phyloP scores from a whole-genome alignment of 23 tunicate species.

The Phallusia fumigata region DNA sequence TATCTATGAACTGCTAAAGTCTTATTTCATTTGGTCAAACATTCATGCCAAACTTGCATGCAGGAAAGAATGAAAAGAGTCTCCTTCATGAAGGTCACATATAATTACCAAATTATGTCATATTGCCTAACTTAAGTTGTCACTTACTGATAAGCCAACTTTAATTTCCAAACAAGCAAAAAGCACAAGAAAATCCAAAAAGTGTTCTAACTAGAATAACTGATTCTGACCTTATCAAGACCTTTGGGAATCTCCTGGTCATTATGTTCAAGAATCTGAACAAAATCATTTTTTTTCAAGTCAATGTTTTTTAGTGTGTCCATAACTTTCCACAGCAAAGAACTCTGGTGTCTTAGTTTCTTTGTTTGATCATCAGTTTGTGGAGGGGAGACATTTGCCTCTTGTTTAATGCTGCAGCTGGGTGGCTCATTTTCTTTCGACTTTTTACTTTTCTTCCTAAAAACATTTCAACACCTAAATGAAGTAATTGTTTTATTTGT shows the following conservation, averaged over 20 bases:
- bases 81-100: too few relatives aligned
- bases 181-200: too few relatives aligned
- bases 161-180: too few relatives aligned
- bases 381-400: neutral
- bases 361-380: constrained; percentile 29
- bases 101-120: too few relatives aligned
- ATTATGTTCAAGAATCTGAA: constrained; percentile 51
- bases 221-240: constrained; percentile 39
- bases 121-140: too few relatives aligned
- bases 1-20: too few relatives aligned
- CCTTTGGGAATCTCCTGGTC: constrained; percentile 61
- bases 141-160: too few relatives aligned
- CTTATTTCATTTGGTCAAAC: too few relatives aligned
- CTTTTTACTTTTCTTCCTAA: constrained; percentile 2
- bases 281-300: constrained; percentile 38
- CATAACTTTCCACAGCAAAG: constrained; percentile 68
- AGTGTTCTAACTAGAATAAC: neutral
- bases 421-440: constrained; percentile 13
- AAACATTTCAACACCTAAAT: neutral
- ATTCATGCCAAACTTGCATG: too few relatives aligned
- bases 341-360: constrained; percentile 48
- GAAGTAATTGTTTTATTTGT: neutral
- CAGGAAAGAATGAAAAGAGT: too few relatives aligned
- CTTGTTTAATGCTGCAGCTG: neutral
- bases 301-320: constrained; percentile 67